These are phyloP conservation scores for Microhierax caerulescens DNA, from an alignment of 2,797 vertebrate species.

Conservation along the genomic window DNA sequence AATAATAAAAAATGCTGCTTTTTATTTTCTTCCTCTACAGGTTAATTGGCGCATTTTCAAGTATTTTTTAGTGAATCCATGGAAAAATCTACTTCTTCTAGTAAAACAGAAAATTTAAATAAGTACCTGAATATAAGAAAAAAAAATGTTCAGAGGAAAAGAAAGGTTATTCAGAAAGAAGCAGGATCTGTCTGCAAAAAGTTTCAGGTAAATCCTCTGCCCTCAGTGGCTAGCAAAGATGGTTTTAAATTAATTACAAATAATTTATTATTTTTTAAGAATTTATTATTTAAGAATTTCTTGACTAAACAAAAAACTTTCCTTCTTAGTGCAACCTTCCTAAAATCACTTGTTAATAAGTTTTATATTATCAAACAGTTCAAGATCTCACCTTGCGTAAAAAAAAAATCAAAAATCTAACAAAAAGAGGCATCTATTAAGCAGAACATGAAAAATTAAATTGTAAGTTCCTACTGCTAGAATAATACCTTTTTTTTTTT, in stretches of 20 bases:
- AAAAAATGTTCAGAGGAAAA: background rate
- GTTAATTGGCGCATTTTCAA: background rate
- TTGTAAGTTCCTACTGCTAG: background rate
- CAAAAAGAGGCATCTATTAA: conserved; percentile 56
- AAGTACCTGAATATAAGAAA: background rate
- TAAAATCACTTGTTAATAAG: conserved; percentile 63
- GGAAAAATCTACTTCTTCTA: background rate
- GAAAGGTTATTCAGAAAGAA: background rate
- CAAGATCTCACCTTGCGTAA: conserved; percentile 67
- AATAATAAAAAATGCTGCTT: background rate
- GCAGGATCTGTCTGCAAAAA: background rate
- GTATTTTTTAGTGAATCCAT: background rate
- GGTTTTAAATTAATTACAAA: background rate
- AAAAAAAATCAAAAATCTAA: background rate
- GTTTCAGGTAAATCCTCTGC: background rate
- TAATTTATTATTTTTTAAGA: background rate
- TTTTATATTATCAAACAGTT: conserved; percentile 64
- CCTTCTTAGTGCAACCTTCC: conserved; percentile 44
- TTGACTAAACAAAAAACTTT: conserved; percentile 54
- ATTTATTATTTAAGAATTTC: background rate
- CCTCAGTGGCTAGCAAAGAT: background rate
- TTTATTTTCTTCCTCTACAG: background rate
- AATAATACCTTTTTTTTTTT: conserved; percentile 5
- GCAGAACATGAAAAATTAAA: conserved; percentile 8
- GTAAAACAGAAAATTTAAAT: background rate